A percentile compares a stretch with the other conserved stretches of the same genome.
phyloP scores from a whole-genome alignment of 35 echinoderm and acorn worm genomes.

The Heliocidaris tuberculata region DNA sequence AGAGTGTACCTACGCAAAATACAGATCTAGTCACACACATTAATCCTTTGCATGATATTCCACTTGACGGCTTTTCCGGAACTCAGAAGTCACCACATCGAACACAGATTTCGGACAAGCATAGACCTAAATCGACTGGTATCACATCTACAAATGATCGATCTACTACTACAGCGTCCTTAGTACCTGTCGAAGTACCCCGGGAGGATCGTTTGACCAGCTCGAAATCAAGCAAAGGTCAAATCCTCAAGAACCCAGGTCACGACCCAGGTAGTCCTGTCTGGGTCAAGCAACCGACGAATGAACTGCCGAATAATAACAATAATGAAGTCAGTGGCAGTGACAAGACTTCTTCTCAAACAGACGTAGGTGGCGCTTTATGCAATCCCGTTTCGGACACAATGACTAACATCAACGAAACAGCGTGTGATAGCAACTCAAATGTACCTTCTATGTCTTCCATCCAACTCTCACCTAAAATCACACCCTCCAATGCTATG shows the following conservation, averaged over 20 bases:
- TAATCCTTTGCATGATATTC: slow-evolving; percentile 40
- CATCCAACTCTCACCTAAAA: slow-evolving; percentile 29
- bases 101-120: neutral
- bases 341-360: neutral
- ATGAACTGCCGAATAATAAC: slow-evolving; percentile 16
- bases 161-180: neutral
- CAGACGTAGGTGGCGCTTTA: slow-evolving; percentile 6
- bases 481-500: neutral
- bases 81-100: neutral
- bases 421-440: slow-evolving; percentile 30
- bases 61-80: neutral
- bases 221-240: neutral
- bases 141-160: neutral
- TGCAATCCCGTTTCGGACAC: neutral
- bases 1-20: slow-evolving; percentile 28
- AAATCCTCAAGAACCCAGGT: neutral
- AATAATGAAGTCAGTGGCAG: neutral
- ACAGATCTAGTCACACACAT: slow-evolving; percentile 25
- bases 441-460: slow-evolving; percentile 44
- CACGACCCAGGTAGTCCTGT: neutral
- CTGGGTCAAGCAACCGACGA: slow-evolving; percentile 17
- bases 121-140: neutral
- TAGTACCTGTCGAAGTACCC: neutral
- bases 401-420: slow-evolving; percentile 9
- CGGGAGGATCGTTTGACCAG: neutral